Evolutionary conservation across 2,797 vertebrate species (phyloP).

Genomic region (Gadopsis marmoratus): DNA sequence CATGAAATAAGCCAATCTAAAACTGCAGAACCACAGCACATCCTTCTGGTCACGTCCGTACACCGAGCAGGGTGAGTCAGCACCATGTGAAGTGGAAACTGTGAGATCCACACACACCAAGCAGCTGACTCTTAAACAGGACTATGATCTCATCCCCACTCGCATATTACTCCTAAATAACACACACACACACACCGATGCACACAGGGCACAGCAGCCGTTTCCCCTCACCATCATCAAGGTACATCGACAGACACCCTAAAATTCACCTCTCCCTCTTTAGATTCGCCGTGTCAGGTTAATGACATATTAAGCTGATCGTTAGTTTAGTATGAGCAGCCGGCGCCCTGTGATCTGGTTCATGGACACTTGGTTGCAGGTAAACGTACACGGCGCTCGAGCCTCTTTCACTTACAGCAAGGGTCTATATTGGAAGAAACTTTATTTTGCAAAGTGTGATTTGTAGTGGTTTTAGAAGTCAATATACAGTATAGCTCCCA

Average conservation of each 20-base stretch:
- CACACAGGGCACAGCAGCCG: neutral
- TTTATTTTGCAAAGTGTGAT: neutral
- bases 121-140: slow-evolving; percentile 55
- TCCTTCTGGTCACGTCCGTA: neutral
- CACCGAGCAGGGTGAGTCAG: slow-evolving; percentile 52
- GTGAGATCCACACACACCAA: slow-evolving; percentile 27
- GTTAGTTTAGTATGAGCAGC: neutral
- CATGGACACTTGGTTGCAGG: neutral
- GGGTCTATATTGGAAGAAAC: neutral
- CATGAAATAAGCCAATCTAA: neutral
- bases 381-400: neutral
- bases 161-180: slow-evolving; percentile 31
- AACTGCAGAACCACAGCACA: neutral
- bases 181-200: slow-evolving; percentile 22
- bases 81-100: slow-evolving; percentile 51
- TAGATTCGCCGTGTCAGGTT: neutral
- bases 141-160: slow-evolving; percentile 55
- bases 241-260: neutral
- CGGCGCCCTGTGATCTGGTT: neutral
- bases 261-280: neutral
- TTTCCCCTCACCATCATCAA: neutral
- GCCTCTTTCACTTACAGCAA: neutral
- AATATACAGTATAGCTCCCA: neutral
- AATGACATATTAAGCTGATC: neutral
- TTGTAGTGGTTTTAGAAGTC: neutral